Percentiles rank a stretch among this genome's conserved stretches.
phyloP scores from a whole-genome alignment of 2,113 vertebrate species.

The Triplophysa siluroides region DNA sequence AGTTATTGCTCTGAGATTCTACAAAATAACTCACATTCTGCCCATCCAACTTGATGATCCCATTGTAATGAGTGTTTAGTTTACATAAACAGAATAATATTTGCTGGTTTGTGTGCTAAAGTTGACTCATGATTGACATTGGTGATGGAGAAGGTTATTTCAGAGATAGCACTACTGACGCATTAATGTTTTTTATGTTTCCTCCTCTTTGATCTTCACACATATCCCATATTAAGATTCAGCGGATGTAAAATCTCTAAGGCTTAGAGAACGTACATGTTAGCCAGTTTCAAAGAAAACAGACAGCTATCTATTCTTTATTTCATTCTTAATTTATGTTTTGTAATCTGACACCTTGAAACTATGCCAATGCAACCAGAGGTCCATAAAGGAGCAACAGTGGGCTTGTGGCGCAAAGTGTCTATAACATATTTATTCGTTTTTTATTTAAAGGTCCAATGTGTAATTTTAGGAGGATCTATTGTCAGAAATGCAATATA shows the following conservation, averaged over 20 bases:
- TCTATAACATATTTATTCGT: no score
- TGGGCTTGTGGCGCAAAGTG: no score
- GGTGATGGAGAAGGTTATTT: background rate
- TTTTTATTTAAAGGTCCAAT: no score
- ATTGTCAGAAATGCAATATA: no score
- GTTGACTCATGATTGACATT: background rate
- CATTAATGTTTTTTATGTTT: conserved; percentile 3
- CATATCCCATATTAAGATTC: conserved; percentile 4
- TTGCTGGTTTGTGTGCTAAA: background rate
- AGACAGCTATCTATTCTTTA: conserved; percentile 6
- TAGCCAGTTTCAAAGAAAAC: background rate
- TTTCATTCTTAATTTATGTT: background rate
- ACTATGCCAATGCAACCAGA: background rate
- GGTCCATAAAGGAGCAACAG: no score
- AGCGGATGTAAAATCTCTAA: conserved; percentile 5
- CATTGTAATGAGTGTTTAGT: no score
- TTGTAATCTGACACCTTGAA: background rate
- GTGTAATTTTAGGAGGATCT: no score
- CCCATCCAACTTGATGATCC: background rate
- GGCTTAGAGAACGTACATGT: background rate
- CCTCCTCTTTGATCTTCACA: conserved; percentile 21
- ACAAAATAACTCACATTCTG: background rate
- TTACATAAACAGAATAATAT: background rate
- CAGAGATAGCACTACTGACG: background rate
- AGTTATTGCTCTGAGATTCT: no score